phyloP scores from a whole-genome alignment of 1,140 invertebrate genomes.

The Cotesia vestalis region DNA sequence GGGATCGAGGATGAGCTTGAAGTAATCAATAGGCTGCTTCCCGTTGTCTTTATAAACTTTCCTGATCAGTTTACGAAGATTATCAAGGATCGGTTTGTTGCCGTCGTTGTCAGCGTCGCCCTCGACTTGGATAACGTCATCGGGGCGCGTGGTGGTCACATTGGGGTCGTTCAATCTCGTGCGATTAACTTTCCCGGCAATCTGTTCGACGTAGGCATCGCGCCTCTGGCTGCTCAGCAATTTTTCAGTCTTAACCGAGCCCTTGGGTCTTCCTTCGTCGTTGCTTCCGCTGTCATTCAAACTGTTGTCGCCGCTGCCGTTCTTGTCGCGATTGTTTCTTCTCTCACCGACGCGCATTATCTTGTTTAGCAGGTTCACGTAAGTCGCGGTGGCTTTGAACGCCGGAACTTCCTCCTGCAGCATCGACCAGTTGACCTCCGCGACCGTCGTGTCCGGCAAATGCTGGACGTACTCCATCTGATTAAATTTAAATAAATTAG shows the following conservation, averaged over 20 bases:
- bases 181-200: background rate
- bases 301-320: background rate
- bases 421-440: conserved; percentile 5
- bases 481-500: conserved; percentile 8
- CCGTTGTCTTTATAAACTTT: conserved; percentile 55
- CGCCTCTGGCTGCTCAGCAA: too few relatives aligned
- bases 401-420: background rate
- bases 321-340: background rate
- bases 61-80: conserved; percentile 46
- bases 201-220: too few relatives aligned
- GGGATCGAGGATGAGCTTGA: conserved; percentile 74
- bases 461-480: background rate
- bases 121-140: conserved; percentile 17
- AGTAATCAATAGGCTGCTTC: conserved; percentile 71
- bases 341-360: background rate
- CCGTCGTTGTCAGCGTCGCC: background rate
- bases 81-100: background rate
- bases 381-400: background rate
- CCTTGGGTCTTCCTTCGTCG: background rate
- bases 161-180: background rate
- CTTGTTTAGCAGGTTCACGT: background rate
- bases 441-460: conserved; percentile 7
- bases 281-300: background rate
- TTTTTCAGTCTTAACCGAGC: background rate
- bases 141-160: background rate